These are phyloP conservation scores for Drosophila subpulchrella DNA, from an alignment of 1,140 invertebrate genomes.

Conservation along the genomic window DNA sequence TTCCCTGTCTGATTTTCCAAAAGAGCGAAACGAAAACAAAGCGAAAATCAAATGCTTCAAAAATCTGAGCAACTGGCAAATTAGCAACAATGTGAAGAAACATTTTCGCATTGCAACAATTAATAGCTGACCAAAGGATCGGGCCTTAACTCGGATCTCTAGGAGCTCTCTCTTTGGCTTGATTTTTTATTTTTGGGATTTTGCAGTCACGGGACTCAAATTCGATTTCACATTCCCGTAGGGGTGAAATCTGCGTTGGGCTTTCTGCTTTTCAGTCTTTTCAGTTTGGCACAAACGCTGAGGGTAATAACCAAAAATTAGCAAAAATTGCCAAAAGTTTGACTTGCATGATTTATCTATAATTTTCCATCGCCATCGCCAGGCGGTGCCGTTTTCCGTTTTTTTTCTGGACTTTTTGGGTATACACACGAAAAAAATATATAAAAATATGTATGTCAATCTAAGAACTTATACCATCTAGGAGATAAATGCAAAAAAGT, in stretches of 20 bases:
- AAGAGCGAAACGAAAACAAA: slow-evolving; percentile 28
- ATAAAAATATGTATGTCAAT: background rate
- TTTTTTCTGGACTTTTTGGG: slow-evolving; percentile 29
- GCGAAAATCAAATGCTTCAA: slow-evolving; percentile 22
- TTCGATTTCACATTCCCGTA: slow-evolving; percentile 83
- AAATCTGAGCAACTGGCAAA: slow-evolving; percentile 54
- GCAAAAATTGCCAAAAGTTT: slow-evolving; percentile 82
- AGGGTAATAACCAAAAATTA: slow-evolving; percentile 83
- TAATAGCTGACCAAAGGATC: slow-evolving; percentile 63
- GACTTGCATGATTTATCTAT: slow-evolving; percentile 83
- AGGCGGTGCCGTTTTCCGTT: slow-evolving; percentile 56
- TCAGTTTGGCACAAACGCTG: slow-evolving; percentile 59
- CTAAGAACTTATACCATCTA: background rate
- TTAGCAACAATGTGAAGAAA: slow-evolving; percentile 71
- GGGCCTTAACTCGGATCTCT: slow-evolving; percentile 17
- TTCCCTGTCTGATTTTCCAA: slow-evolving; percentile 14
- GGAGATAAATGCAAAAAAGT: no score
- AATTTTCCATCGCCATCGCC: slow-evolving; percentile 74
- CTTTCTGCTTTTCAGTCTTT: slow-evolving; percentile 40
- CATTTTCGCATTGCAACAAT: slow-evolving; percentile 78
- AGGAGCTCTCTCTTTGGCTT: slow-evolving; percentile 12
- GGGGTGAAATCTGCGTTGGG: slow-evolving; percentile 79
- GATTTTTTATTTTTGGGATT: background rate
- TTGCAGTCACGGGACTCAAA: slow-evolving; percentile 44
- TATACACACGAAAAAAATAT: background rate